Conservation (phyloP, 2,888 invertebrate species). For the Lucinisca nassula region DNA sequence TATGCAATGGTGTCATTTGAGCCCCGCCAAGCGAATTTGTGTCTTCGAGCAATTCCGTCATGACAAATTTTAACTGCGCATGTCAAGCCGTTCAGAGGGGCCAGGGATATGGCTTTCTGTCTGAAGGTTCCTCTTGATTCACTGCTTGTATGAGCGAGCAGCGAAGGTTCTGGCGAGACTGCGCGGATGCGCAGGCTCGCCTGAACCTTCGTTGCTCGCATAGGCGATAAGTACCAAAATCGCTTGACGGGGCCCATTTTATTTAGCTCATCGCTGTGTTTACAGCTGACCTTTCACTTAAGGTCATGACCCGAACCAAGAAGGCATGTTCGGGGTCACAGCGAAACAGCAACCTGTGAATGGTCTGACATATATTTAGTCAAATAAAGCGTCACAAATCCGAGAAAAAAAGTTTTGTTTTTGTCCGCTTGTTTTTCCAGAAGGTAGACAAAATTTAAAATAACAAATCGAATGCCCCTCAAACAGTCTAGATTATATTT, state of each 20-base stretch:
- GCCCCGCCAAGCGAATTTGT: too few relatives aligned
- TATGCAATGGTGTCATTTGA: too few relatives aligned
- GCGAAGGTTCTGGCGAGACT: too few relatives aligned
- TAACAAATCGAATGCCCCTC: too few relatives aligned
- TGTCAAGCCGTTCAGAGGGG: background rate
- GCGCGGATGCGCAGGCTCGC: background rate
- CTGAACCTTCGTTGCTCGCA: background rate
- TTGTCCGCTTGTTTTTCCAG: background rate
- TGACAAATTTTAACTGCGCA: background rate
- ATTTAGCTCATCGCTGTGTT: background rate
- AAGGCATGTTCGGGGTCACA: background rate
- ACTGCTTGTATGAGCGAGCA: too few relatives aligned
- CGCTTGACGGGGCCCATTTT: background rate
- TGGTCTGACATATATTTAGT: background rate
- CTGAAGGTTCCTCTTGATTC: too few relatives aligned
- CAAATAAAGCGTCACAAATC: too few relatives aligned
- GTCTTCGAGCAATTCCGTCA: too few relatives aligned
- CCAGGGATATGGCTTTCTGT: background rate
- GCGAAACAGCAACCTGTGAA: background rate
- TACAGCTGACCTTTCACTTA: background rate
- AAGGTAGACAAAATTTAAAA: background rate
- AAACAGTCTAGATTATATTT: too few relatives aligned
- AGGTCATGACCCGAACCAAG: slow-evolving; percentile 1
- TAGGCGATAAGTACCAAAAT: background rate
- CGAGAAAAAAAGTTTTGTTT: background rate